Percentiles rank a stretch among this genome's conserved stretches.
phyloP scores from a whole-genome alignment of 2,888 invertebrate genomes.

The Criorhina ranunculi region DNA sequence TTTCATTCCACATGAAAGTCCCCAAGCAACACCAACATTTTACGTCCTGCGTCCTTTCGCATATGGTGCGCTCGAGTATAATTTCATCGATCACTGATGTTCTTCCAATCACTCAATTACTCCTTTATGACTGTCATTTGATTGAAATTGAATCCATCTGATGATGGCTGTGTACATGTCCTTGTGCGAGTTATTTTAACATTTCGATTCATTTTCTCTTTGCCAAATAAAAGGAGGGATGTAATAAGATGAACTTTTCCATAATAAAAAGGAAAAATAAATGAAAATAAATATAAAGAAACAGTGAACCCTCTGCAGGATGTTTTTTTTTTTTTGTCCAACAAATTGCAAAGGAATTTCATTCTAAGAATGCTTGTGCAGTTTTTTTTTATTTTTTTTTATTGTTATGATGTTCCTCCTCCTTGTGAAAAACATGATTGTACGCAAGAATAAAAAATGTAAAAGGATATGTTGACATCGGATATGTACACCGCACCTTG shows the following conservation, averaged over 20 bases:
- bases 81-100: conserved; percentile 56
- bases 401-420: conserved; percentile 61
- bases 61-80: conserved; percentile 20
- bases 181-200: conserved; percentile 45
- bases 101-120: conserved; percentile 75
- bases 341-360: conserved; percentile 70
- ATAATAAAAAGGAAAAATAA: conserved; percentile 48
- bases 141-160: conserved; percentile 71
- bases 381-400: too few species aligned
- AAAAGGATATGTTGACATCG: conserved; percentile 66
- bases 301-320: conserved; percentile 8
- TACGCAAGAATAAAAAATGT: conserved; percentile 30
- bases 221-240: conserved; percentile 33
- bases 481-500: conserved; percentile 66
- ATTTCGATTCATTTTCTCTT: conserved; percentile 48
- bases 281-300: conserved; percentile 41
- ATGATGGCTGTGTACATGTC: conserved; percentile 47
- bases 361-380: conserved; percentile 54
- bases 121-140: conserved; percentile 73
- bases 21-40: background rate
- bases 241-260: conserved; percentile 50
- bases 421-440: conserved; percentile 35
- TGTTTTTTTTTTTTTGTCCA: conserved; percentile 39
- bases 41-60: conserved; percentile 21
- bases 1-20: conserved; percentile 14